Conservation (phyloP, 2,888 invertebrate genomes). For the Netelia inedita region DNA sequence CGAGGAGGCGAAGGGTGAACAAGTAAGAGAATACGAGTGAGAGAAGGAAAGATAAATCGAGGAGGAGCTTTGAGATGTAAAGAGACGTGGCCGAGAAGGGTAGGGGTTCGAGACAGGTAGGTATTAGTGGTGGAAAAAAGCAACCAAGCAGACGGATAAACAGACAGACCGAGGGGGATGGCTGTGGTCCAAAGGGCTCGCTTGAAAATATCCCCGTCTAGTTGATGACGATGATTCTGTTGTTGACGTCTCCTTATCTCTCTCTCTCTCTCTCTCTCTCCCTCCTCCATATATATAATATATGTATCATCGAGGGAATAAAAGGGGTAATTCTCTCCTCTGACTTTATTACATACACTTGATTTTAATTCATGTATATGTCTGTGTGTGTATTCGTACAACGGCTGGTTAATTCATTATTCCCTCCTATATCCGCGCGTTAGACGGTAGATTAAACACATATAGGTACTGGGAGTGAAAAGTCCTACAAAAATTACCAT, state of each 20-base stretch:
- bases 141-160: too few relatives aligned
- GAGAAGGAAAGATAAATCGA: constrained; percentile 17
- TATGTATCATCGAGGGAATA: not conserved
- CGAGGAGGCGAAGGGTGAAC: constrained; percentile 42
- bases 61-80: not conserved
- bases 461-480: too few relatives aligned
- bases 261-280: too few relatives aligned
- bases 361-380: not conserved
- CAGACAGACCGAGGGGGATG: constrained; percentile 6
- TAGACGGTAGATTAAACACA: too few relatives aligned
- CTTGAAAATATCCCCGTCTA: constrained; percentile 47
- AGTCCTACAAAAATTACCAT: too few relatives aligned
- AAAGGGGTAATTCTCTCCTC: not conserved
- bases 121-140: too few relatives aligned
- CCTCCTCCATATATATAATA: too few relatives aligned
- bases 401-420: not conserved
- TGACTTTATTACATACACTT: not conserved
- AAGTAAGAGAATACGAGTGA: constrained; percentile 31
- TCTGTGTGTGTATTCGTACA: not conserved
- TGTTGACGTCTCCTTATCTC: not conserved
- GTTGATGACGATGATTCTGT: constrained; percentile 30
- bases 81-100: not conserved
- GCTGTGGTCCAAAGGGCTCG: constrained; percentile 37
- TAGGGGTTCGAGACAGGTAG: not conserved
- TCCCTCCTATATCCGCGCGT: not conserved